phyloP scores from a whole-genome alignment of 1,140 invertebrate genomes.

The Calycopis cecrops region DNA sequence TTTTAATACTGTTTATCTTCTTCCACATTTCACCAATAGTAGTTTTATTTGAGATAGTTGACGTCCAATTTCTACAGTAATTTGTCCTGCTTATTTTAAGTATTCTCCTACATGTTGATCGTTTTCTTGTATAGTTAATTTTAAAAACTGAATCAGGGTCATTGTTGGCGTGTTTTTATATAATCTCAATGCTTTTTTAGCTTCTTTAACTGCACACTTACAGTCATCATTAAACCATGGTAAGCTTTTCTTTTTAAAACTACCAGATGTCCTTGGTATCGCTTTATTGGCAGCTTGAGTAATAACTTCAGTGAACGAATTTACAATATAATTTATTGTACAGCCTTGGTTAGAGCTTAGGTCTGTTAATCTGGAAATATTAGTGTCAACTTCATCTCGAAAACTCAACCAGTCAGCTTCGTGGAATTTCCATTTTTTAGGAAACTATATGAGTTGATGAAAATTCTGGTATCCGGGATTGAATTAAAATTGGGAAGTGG shows the following conservation, averaged over 20 bases:
- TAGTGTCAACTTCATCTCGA: slow-evolving; percentile 23
- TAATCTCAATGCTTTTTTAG: slow-evolving; percentile 34
- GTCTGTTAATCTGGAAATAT: slow-evolving; percentile 15
- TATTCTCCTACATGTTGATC: slow-evolving; percentile 30
- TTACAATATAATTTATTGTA: slow-evolving; percentile 26
- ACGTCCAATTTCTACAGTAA: slow-evolving; percentile 26
- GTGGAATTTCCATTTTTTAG: slow-evolving; percentile 34
- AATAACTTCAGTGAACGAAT: slow-evolving; percentile 31
- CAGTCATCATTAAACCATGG: slow-evolving; percentile 49
- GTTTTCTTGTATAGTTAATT: slow-evolving; percentile 32
- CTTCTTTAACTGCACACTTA: slow-evolving; percentile 29
- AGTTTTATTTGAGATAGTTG: slow-evolving; percentile 26
- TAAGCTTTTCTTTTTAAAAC: slow-evolving; percentile 26
- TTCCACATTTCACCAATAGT: slow-evolving; percentile 24
- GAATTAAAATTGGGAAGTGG: slow-evolving; percentile 40
- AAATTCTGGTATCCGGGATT: slow-evolving; percentile 16
- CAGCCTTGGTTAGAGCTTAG: not conserved
- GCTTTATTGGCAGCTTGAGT: slow-evolving; percentile 29
- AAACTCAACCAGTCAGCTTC: slow-evolving; percentile 35
- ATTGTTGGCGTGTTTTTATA: slow-evolving; percentile 33
- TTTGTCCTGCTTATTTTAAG: slow-evolving; percentile 32
- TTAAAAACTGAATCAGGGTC: slow-evolving; percentile 26
- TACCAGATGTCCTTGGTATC: slow-evolving; percentile 30
- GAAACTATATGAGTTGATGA: slow-evolving; percentile 15
- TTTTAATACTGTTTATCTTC: slow-evolving; percentile 25